These are phyloP conservation scores for Lordiphosa andalusiaca DNA, from an alignment of 2,888 invertebrate genomes.

Conservation along the genomic window DNA sequence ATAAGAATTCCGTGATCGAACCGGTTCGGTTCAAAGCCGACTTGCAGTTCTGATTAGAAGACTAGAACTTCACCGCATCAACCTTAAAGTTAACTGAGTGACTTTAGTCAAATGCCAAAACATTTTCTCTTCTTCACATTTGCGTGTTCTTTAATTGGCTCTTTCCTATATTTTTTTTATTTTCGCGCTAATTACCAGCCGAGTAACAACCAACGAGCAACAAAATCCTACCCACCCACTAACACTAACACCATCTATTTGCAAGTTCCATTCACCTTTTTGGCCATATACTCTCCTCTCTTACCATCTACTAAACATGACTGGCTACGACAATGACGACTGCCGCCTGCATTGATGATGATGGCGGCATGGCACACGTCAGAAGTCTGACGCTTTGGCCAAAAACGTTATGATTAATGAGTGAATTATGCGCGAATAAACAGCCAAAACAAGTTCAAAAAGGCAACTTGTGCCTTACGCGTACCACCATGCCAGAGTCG, in stretches of 20 bases:
- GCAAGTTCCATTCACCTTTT: conserved; percentile 50
- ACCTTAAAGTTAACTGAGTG: no score
- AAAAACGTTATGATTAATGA: conserved; percentile 74
- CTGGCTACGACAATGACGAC: conserved; percentile 29
- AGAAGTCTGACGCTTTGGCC: conserved; percentile 58
- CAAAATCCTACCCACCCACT: conserved; percentile 28
- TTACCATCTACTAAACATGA: no score
- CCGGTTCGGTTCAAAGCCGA: no score
- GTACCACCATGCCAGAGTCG: conserved; percentile 11
- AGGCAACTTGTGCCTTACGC: conserved; percentile 31
- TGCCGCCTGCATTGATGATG: conserved; percentile 14
- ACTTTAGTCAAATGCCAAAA: no score
- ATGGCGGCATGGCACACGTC: conserved; percentile 42
- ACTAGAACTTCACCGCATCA: no score
- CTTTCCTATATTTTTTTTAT: conserved; percentile 4
- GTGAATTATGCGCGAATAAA: conserved; percentile 77
- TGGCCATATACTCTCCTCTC: conserved; percentile 3
- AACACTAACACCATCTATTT: conserved; percentile 12
- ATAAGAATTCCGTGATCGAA: no score
- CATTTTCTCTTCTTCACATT: conserved; percentile 2
- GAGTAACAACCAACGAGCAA: conserved; percentile 12
- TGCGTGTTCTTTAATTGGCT: conserved; percentile 5
- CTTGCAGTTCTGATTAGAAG: no score
- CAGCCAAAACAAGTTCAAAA: conserved; percentile 65
- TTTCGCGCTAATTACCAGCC: conserved; percentile 14